Evolutionary conservation across 2,797 vertebrate species (phyloP).

Genomic region (Dallia pectoralis): DNA sequence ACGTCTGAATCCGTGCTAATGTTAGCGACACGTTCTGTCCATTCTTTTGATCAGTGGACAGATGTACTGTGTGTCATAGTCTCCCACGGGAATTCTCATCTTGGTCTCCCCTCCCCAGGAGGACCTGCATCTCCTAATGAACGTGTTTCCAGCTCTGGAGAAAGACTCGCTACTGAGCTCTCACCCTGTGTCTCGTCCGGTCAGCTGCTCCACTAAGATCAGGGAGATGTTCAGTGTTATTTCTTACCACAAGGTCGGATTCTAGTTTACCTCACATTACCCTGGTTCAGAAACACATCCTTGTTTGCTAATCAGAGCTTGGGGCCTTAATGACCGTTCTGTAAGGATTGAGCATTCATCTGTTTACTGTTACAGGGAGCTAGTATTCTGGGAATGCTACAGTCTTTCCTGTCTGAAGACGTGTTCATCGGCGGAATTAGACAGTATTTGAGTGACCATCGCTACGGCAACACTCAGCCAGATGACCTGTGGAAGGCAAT

Average conservation of each 20-base stretch:
- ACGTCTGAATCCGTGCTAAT: too few relatives aligned
- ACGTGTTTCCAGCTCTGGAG: constrained; percentile 20
- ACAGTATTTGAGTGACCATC: constrained; percentile 26
- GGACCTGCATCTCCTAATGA: constrained; percentile 16
- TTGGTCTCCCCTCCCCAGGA: background rate
- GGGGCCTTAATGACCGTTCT: too few relatives aligned
- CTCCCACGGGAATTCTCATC: too few relatives aligned
- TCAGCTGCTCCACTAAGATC: constrained; percentile 22
- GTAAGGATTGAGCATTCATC: too few relatives aligned
- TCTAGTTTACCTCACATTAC: too few relatives aligned
- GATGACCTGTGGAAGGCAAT: constrained; percentile 29
- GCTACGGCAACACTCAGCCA: constrained; percentile 24
- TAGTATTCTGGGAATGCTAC: constrained; percentile 25
- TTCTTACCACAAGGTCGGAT: constrained; percentile 28
- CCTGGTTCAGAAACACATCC: too few relatives aligned
- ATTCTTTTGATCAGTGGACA: too few relatives aligned
- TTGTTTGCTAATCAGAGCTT: too few relatives aligned
- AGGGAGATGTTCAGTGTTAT: constrained; percentile 29
- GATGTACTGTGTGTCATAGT: too few relatives aligned
- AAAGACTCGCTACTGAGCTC: constrained; percentile 16
- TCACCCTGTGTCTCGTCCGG: constrained; percentile 20
- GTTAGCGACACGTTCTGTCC: too few relatives aligned
- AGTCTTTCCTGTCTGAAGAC: constrained; percentile 17
- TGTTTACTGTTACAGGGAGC: constrained; percentile 12
- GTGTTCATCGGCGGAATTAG: constrained; percentile 23